Conservation (phyloP, 2,888 invertebrate species). For the Cabera pusaria region DNA sequence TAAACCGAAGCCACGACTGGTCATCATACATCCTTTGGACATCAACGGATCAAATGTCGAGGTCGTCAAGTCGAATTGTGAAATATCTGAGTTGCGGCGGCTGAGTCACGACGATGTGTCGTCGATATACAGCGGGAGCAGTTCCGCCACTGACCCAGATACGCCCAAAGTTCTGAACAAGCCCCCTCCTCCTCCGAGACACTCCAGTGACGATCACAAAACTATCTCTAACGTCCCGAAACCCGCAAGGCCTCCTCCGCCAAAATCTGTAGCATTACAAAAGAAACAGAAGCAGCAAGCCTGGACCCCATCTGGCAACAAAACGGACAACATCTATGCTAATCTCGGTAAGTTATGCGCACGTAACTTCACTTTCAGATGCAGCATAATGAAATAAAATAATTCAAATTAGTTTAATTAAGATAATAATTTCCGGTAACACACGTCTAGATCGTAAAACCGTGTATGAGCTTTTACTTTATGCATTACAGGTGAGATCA, state of each 20-base stretch:
- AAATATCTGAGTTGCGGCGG: constrained; percentile 64
- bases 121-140: constrained; percentile 74
- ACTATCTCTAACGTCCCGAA: constrained; percentile 80
- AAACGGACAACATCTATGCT: constrained; percentile 87
- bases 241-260: constrained; percentile 89
- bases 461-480: constrained; percentile 9
- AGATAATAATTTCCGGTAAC: constrained; percentile 18
- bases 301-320: constrained; percentile 64
- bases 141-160: constrained; percentile 64
- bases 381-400: constrained; percentile 10
- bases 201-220: constrained; percentile 74
- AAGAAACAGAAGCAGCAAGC: constrained; percentile 83
- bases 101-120: constrained; percentile 81
- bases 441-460: constrained; percentile 9
- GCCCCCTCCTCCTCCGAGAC: constrained; percentile 91
- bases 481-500: constrained; percentile 87
- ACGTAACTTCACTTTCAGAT: constrained; percentile 7
- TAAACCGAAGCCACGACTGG: constrained; percentile 88
- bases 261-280: constrained; percentile 86
- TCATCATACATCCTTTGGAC: constrained; percentile 95
- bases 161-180: constrained; percentile 76
- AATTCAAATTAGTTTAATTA: constrained; percentile 11
- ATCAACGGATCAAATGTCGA: constrained; percentile 92
- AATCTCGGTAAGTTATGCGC: constrained; percentile 85
- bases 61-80: constrained; percentile 85